Evolutionary conservation across 1,140 invertebrate genomes (phyloP).

Genomic region (Diorhabda carinulata): DNA sequence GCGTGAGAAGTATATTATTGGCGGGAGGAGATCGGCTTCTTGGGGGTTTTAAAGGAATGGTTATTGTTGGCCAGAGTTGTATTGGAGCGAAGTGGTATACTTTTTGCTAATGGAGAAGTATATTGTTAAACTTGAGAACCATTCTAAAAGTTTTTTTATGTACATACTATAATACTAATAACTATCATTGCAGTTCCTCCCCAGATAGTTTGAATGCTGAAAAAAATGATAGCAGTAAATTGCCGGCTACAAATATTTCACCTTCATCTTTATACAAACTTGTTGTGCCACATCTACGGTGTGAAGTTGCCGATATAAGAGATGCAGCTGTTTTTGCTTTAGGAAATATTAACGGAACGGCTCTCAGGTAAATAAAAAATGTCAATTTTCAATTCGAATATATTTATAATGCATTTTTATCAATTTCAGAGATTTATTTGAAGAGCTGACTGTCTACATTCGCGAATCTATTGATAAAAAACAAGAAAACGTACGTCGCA

Average conservation of each 20-base stretch:
- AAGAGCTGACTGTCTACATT: slow-evolving; percentile 87
- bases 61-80: too few species aligned
- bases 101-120: too few species aligned
- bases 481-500: slow-evolving; percentile 90
- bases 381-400: neutral
- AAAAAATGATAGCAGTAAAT: slow-evolving; percentile 58
- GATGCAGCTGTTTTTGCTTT: slow-evolving; percentile 90
- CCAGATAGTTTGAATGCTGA: slow-evolving; percentile 81
- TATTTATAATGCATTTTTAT: slow-evolving; percentile 1
- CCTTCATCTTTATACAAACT: slow-evolving; percentile 87
- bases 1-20: too few species aligned
- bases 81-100: too few species aligned
- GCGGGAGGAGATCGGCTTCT: too few species aligned
- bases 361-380: slow-evolving; percentile 68
- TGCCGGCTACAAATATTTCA: slow-evolving; percentile 59
- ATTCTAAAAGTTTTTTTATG: too few species aligned
- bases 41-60: too few species aligned
- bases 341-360: slow-evolving; percentile 87
- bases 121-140: too few species aligned
- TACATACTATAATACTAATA: too few species aligned
- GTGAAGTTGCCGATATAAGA: slow-evolving; percentile 87
- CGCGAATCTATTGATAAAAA: slow-evolving; percentile 97
- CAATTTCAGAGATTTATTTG: slow-evolving; percentile 82
- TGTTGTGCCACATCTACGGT: slow-evolving; percentile 81
- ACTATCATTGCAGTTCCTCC: slow-evolving; percentile 62